These are phyloP conservation scores for Sigmodon hispidus DNA, from an alignment of 2,113 vertebrate genomes.

Conservation along the genomic window DNA sequence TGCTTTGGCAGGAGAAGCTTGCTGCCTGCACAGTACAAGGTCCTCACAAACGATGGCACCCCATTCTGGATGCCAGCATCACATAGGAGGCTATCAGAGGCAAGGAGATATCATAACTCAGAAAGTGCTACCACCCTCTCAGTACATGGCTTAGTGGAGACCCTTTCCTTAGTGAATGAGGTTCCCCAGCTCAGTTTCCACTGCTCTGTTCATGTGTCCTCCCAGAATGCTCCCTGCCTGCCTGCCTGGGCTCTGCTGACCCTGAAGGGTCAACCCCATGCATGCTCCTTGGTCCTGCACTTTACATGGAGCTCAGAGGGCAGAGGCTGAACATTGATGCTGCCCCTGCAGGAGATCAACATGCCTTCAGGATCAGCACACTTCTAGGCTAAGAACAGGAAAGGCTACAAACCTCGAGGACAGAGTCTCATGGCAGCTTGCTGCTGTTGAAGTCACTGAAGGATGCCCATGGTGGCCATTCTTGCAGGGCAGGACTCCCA, in stretches of 20 bases:
- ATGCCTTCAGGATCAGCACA: rapidly evolving
- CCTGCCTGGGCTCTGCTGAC: neutral
- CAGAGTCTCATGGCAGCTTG: neutral
- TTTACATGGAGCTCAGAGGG: rapidly evolving
- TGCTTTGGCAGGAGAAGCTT: neutral
- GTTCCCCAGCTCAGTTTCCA: neutral
- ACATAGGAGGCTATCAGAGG: neutral
- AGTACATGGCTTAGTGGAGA: neutral
- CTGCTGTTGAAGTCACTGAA: rapidly evolving
- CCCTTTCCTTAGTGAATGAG: neutral
- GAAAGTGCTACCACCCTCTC: too few relatives aligned
- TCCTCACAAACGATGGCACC: rapidly evolving
- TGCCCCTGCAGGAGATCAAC: rapidly evolving
- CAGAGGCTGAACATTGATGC: rapidly evolving
- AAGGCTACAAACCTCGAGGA: rapidly evolving
- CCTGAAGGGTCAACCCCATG: rapidly evolving
- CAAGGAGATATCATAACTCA: neutral
- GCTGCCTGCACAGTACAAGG: neutral
- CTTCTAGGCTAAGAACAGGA: neutral
- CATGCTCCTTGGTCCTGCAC: rapidly evolving
- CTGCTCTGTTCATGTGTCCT: too few relatives aligned
- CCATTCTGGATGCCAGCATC: rapidly evolving
- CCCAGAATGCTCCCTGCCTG: neutral
- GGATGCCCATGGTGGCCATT: neutral
- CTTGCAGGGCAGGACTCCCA: neutral